These are phyloP conservation scores for Bubo bubo DNA, from an alignment of 2,113 vertebrate genomes.

Conservation along the genomic window DNA sequence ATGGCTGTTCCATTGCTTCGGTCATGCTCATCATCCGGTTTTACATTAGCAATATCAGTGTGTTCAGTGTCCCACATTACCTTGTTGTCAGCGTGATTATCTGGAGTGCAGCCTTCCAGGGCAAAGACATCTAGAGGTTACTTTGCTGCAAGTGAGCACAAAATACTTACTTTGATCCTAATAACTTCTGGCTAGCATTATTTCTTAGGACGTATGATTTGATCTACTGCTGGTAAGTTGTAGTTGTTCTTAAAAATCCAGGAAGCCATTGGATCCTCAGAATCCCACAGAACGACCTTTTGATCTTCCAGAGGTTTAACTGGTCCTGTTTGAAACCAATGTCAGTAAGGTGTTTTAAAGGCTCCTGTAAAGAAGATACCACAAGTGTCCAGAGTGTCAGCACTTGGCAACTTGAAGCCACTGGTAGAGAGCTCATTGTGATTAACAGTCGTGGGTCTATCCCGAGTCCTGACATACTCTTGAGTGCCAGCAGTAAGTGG, in stretches of 20 bases:
- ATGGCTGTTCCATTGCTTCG: background rate
- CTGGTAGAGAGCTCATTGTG: background rate
- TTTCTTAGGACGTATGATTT: background rate
- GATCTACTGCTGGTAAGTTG: background rate
- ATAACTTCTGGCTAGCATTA: accelerated
- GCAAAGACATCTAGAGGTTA: background rate
- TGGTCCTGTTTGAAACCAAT: accelerated
- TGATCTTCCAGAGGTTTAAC: background rate
- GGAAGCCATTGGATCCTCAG: accelerated
- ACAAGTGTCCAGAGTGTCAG: background rate
- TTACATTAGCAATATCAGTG: accelerated
- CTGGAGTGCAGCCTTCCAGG: background rate
- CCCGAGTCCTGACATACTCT: accelerated
- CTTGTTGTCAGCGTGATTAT: accelerated
- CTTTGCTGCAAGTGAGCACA: background rate
- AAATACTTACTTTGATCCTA: background rate
- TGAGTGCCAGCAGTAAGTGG: background rate
- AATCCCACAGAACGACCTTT: accelerated
- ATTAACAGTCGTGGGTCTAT: accelerated
- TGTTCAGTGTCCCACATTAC: background rate
- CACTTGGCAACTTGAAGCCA: background rate
- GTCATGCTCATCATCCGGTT: background rate
- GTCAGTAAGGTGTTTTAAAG: accelerated
- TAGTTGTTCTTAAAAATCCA: background rate
- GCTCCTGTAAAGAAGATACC: background rate